Conservation (phyloP, 2,888 invertebrate genomes). For the Diarsia brunnea region DNA sequence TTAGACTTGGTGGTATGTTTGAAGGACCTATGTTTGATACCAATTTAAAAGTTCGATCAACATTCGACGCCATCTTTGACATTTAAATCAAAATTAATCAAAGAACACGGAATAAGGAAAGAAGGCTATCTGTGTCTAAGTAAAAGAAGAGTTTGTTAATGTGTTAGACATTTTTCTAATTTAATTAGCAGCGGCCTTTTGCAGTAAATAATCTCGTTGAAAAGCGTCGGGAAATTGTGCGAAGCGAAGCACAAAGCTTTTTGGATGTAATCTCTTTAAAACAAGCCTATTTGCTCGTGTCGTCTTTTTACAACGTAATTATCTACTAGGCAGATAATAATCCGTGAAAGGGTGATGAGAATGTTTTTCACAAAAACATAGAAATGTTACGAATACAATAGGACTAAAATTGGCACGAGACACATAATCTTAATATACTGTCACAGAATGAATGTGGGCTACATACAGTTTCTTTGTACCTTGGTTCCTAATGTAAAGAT, state of each 20-base stretch:
- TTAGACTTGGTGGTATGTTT: neutral
- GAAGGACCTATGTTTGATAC: neutral
- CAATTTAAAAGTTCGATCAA: neutral
- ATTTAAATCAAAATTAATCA: neutral
- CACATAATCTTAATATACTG: constrained; percentile 8
- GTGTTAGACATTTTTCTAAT: constrained; percentile 3
- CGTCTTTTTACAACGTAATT: constrained; percentile 48
- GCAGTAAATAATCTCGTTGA: constrained; percentile 41
- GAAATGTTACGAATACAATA: constrained; percentile 23
- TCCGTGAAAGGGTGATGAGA: constrained; percentile 45
- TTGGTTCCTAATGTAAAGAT: constrained; percentile 36
- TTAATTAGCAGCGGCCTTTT: constrained; percentile 20
- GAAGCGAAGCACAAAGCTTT: constrained; percentile 44
- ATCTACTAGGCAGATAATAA: constrained; percentile 49
- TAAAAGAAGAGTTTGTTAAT: constrained; percentile 14
- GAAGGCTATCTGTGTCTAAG: neutral
- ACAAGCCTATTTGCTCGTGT: constrained; percentile 46
- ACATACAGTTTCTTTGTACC: constrained; percentile 20
- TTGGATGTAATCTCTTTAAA: constrained; percentile 51
- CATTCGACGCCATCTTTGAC: neutral
- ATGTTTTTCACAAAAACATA: constrained; percentile 27
- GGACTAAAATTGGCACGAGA: neutral
- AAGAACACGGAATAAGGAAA: neutral
- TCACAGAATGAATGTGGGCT: constrained; percentile 11
- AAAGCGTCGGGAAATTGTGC: constrained; percentile 35